A percentile compares a stretch with the other conserved stretches of the same genome.
Evolutionary conservation across 2,797 vertebrate species (phyloP).

Genomic region (Myiothlypis coronata): DNA sequence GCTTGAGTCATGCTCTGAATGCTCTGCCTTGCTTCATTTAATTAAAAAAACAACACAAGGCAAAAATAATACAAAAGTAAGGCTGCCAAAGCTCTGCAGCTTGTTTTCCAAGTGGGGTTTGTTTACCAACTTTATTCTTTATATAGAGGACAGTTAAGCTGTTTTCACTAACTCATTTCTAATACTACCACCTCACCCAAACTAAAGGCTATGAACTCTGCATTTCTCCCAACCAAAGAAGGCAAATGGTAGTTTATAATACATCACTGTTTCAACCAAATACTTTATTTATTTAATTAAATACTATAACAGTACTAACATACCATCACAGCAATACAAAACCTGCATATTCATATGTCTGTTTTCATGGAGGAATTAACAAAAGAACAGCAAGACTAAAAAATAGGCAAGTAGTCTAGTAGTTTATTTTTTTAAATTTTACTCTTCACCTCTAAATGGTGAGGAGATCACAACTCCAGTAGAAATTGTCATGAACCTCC

Average conservation of each 20-base stretch:
- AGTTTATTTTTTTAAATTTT: background rate
- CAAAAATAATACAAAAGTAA: constrained; percentile 57
- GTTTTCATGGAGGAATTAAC: background rate
- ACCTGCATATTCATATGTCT: fast-evolving
- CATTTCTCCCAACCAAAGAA: background rate
- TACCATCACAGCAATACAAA: background rate
- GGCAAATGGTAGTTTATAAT: background rate
- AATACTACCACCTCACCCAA: background rate
- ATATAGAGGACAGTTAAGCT: constrained; percentile 33
- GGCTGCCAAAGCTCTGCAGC: constrained; percentile 55
- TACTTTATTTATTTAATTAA: constrained; percentile 45
- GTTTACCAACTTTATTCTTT: constrained; percentile 59
- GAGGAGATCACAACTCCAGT: background rate
- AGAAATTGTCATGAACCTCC: background rate
- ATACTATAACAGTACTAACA: background rate
- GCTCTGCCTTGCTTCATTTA: constrained; percentile 65
- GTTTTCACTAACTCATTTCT: background rate
- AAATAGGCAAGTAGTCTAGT: background rate
- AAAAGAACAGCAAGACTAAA: background rate
- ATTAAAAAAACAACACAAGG: constrained; percentile 60
- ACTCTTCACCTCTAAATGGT: background rate
- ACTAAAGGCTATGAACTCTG: background rate
- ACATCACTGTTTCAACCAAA: background rate
- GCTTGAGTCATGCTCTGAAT: constrained; percentile 52
- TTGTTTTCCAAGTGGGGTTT: constrained; percentile 45